Conservation (phyloP, 2,888 invertebrate genomes). For the Arctia plantaginis region DNA sequence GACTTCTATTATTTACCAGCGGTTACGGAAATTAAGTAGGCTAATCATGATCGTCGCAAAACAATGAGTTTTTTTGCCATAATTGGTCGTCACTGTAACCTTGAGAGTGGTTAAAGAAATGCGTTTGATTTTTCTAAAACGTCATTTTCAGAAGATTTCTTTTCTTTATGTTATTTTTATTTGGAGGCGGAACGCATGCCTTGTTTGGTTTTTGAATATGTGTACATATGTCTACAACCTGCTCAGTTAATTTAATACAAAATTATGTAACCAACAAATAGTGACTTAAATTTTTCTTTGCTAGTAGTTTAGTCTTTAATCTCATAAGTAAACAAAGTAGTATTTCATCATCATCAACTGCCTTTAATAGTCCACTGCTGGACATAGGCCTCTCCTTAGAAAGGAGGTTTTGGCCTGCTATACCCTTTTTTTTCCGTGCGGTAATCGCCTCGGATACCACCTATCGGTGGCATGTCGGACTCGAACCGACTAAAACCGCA, state of each 20-base stretch:
- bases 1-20: background rate
- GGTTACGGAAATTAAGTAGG: background rate
- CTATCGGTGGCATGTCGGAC: too few species aligned
- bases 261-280: background rate
- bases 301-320: background rate
- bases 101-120: background rate
- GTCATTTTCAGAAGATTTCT: background rate
- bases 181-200: background rate
- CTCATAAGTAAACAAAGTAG: background rate
- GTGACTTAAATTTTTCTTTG: background rate
- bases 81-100: conserved; percentile 13
- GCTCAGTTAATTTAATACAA: too few species aligned
- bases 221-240: background rate
- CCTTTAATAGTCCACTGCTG: too few species aligned
- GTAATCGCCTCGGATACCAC: too few species aligned
- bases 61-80: conserved; percentile 12
- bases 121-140: background rate
- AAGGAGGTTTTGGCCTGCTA: too few species aligned
- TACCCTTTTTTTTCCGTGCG: too few species aligned
- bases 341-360: too few species aligned
- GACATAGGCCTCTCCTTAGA: too few species aligned
- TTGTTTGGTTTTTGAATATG: background rate
- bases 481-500: too few species aligned
- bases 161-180: background rate
- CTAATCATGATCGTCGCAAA: conserved; percentile 13